phyloP scores from a whole-genome alignment of 2,797 vertebrate genomes.

The Channa striata region DNA sequence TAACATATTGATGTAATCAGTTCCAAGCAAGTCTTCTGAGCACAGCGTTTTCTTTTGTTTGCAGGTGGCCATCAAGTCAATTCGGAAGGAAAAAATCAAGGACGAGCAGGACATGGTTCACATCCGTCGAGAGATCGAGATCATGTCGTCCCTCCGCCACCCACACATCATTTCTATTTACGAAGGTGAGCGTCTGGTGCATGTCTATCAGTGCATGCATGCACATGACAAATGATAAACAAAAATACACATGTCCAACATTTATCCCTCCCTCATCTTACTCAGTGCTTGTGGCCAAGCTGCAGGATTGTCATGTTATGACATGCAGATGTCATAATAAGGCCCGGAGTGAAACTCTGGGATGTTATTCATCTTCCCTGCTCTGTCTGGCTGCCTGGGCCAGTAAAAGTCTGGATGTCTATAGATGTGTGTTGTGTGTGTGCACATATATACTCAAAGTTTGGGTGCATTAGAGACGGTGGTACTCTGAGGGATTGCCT shows the following conservation, averaged over 20 bases:
- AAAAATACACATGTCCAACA: conserved; percentile 44
- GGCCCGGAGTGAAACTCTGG: conserved; percentile 66
- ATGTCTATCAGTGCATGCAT: conserved; percentile 80
- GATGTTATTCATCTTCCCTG: conserved; percentile 79
- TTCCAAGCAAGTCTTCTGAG: conserved; percentile 17
- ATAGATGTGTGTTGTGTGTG: conserved; percentile 44
- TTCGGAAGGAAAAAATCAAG: conserved; percentile 96
- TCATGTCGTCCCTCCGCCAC: conserved; percentile 97
- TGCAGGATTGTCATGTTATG: conserved; percentile 72
- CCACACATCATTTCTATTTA: conserved; percentile 97
- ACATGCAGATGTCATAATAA: conserved; percentile 77
- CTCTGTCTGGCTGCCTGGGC: conserved; percentile 59
- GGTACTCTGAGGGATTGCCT: conserved; percentile 78
- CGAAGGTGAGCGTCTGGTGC: conserved; percentile 96
- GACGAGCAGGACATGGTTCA: conserved; percentile 96
- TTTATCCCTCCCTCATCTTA: conserved; percentile 28
- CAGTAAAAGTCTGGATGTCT: conserved; percentile 63
- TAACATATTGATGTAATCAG: neutral
- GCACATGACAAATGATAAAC: conserved; percentile 33
- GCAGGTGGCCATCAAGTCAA: conserved; percentile 98
- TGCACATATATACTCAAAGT: conserved; percentile 43
- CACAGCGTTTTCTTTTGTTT: conserved; percentile 29
- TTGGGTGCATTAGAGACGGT: conserved; percentile 51
- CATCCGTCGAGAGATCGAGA: conserved; percentile 98
- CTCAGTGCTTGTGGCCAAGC: conserved; percentile 49